phyloP scores from a whole-genome alignment of 2,113 vertebrate genomes.

The Leucopsar rothschildi region DNA sequence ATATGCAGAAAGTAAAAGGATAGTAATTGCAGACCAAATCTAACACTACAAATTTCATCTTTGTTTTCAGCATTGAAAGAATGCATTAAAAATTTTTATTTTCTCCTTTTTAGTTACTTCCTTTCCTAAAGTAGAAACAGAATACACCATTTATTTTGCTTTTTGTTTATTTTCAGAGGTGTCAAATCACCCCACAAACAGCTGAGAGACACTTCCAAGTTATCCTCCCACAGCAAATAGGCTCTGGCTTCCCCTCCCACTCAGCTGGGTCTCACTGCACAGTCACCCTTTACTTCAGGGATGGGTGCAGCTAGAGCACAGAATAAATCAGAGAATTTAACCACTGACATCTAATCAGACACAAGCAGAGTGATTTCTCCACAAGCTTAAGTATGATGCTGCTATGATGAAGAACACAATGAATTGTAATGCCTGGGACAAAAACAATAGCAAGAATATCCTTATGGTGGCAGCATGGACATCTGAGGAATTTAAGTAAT shows the following conservation, averaged over 20 bases:
- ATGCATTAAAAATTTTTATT: neutral
- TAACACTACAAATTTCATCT: neutral
- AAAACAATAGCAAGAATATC: accelerated
- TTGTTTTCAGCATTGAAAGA: neutral
- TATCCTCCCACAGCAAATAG: neutral
- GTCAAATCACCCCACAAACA: neutral
- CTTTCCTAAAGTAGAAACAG: neutral
- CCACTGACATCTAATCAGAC: neutral
- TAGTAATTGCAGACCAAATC: neutral
- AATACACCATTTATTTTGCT: neutral
- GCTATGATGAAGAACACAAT: neutral
- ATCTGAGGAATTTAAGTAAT: neutral
- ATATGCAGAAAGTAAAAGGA: neutral
- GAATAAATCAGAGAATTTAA: neutral
- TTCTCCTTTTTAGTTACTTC: neutral
- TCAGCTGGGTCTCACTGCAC: neutral
- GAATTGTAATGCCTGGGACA: neutral
- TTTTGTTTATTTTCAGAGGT: neutral
- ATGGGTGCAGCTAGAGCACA: neutral
- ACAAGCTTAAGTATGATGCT: neutral
- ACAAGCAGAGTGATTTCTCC: neutral
- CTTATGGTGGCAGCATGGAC: neutral
- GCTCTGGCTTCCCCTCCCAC: neutral
- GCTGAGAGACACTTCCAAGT: neutral
- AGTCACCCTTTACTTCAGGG: neutral